phyloP scores from a whole-genome alignment of 30 jellyfish, hydroid and myxozoan genomes.

The Hydractinia symbiolongicarpus region DNA sequence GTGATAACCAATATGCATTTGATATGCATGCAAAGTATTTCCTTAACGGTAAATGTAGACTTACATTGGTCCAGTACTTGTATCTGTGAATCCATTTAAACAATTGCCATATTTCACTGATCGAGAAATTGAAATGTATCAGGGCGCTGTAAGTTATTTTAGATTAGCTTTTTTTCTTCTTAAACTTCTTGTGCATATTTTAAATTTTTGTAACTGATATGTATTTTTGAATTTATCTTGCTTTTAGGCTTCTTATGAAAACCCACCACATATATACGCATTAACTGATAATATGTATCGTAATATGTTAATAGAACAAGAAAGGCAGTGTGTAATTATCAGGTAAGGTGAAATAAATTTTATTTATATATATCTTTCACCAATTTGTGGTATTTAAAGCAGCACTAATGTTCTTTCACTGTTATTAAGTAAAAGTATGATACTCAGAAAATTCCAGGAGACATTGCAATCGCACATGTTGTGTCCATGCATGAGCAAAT shows the following conservation, averaged over 20 bases:
- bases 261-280: constrained; percentile 98
- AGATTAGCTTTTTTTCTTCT: background rate
- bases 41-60: constrained; percentile 47
- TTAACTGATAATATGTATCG: constrained; percentile 91
- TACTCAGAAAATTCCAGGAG: too few relatives aligned
- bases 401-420: too few relatives aligned
- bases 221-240: background rate
- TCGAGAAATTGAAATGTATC: constrained; percentile 87
- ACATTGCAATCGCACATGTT: too few relatives aligned
- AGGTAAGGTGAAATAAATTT: constrained; percentile 42
- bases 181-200: background rate
- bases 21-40: background rate
- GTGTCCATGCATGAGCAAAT: too few relatives aligned
- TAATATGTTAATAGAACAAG: constrained; percentile 85
- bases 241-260: constrained; percentile 87
- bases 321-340: constrained; percentile 93
- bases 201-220: background rate
- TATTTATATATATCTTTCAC: background rate
- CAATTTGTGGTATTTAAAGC: too few relatives aligned
- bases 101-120: constrained; percentile 95
- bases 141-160: constrained; percentile 84
- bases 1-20: too few relatives aligned
- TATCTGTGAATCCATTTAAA: constrained; percentile 97
- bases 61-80: constrained; percentile 99
- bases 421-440: too few relatives aligned